phyloP scores from a whole-genome alignment of 1,140 invertebrate species.

The Stenopsyche tienmushanensis region DNA sequence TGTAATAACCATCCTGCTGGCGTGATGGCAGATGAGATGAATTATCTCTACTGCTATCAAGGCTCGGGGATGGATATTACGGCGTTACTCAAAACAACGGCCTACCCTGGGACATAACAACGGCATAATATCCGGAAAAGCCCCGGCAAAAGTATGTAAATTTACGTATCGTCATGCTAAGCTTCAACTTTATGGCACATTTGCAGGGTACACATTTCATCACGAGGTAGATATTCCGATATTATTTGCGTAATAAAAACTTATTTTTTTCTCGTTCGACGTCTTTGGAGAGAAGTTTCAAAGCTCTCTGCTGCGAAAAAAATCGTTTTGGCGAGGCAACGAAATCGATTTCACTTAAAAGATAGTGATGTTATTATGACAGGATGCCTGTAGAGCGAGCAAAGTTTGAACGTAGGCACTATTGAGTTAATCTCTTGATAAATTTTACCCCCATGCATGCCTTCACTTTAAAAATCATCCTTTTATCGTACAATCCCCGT shows the following conservation, averaged over 20 bases:
- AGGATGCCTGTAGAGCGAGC: too few species aligned
- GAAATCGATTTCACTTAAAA: too few species aligned
- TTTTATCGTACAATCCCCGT: too few species aligned
- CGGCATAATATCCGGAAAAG: slow-evolving; percentile 11
- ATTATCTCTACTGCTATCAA: slow-evolving; percentile 19
- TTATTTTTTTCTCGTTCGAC: neutral
- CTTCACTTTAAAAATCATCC: too few species aligned
- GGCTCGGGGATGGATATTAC: slow-evolving; percentile 13
- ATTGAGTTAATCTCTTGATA: too few species aligned
- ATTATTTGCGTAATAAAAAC: neutral
- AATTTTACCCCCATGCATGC: too few species aligned
- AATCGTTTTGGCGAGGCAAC: too few species aligned
- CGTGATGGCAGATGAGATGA: slow-evolving; percentile 18
- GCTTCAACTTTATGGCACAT: neutral
- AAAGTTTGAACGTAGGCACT: too few species aligned
- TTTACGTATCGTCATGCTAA: slow-evolving; percentile 1
- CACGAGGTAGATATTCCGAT: neutral
- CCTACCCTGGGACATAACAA: slow-evolving; percentile 6
- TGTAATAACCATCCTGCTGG: neutral
- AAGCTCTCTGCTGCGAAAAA: too few species aligned
- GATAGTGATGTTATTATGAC: too few species aligned
- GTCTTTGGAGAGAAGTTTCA: too few species aligned
- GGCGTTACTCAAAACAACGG: slow-evolving; percentile 17
- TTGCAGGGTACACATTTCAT: neutral
- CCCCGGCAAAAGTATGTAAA: slow-evolving; percentile 8